A percentile compares a stretch with the other conserved stretches of the same genome.
Evolutionary conservation across 2,888 invertebrate genomes (phyloP).

Genomic region (Drosophila demipolita): DNA sequence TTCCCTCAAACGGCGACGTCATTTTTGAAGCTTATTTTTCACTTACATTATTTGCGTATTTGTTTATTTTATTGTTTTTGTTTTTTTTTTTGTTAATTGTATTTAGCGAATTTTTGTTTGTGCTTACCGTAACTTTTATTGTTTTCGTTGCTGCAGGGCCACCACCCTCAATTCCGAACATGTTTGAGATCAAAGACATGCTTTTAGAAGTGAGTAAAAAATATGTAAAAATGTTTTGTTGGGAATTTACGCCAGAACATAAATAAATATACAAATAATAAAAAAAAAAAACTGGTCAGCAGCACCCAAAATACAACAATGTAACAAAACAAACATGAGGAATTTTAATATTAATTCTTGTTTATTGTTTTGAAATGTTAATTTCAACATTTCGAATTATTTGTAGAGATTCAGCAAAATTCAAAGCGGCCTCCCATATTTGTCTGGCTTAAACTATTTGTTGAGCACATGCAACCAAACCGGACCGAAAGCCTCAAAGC

Average conservation of each 20-base stretch:
- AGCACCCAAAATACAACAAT: conserved; percentile 19
- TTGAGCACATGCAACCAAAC: conserved; percentile 33
- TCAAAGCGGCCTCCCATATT: conserved; percentile 23
- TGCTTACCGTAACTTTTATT: conserved; percentile 31
- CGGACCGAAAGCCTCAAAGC: conserved; percentile 71
- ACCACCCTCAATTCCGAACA: conserved; percentile 30
- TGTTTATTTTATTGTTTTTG: conserved; percentile 43
- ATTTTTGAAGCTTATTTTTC: conserved; percentile 50
- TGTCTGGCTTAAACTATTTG: conserved; percentile 59
- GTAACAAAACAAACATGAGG: conserved; percentile 27
- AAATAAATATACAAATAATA: neutral
- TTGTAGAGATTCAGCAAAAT: conserved; percentile 14
- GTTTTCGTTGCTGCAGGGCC: conserved; percentile 17
- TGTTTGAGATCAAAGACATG: conserved; percentile 80
- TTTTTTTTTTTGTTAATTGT: conserved; percentile 35
- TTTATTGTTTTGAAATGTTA: conserved; percentile 28
- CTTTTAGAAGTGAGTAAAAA: conserved; percentile 52
- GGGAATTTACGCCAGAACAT: conserved; percentile 70
- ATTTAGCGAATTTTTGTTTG: conserved; percentile 29
- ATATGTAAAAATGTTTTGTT: conserved; percentile 53
- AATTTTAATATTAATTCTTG: conserved; percentile 32
- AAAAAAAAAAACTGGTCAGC: conserved; percentile 30
- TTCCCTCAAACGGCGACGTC: conserved; percentile 30
- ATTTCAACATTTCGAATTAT: conserved; percentile 59
- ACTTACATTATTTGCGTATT: conserved; percentile 61